These are phyloP conservation scores for Procavia capensis DNA, from an alignment of 2,113 vertebrate genomes.

Conservation along the genomic window DNA sequence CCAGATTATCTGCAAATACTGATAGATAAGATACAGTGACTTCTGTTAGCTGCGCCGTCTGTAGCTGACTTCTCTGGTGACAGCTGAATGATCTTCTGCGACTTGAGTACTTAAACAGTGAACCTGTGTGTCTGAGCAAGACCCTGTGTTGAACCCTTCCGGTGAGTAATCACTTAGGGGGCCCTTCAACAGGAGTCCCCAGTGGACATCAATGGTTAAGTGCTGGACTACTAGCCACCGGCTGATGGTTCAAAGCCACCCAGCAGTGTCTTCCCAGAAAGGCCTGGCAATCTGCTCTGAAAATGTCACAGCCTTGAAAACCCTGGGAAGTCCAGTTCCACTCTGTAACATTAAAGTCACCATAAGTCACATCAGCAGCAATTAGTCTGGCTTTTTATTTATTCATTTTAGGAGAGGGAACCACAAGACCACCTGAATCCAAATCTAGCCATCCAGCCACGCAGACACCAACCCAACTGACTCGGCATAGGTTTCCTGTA, in stretches of 20 bases:
- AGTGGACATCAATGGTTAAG: neutral
- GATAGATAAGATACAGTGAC: constrained; percentile 58
- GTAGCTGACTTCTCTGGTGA: neutral
- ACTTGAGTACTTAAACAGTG: neutral
- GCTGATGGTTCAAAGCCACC: neutral
- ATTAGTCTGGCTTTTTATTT: neutral
- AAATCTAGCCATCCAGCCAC: neutral
- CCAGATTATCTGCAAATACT: constrained; percentile 62
- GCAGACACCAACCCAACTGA: neutral
- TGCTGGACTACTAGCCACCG: neutral
- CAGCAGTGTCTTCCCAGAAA: neutral
- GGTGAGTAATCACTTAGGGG: neutral
- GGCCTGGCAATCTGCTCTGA: neutral
- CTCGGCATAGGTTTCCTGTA: neutral
- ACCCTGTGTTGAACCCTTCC: neutral
- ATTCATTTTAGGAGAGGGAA: neutral
- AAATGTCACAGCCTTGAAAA: neutral
- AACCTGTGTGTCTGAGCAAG: neutral
- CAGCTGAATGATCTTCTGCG: constrained; percentile 33
- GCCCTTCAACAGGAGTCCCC: neutral
- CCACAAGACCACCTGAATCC: neutral
- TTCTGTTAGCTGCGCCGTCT: constrained; percentile 64
- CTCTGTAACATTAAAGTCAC: neutral
- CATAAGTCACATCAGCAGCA: neutral
- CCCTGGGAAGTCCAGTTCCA: neutral